phyloP scores from a whole-genome alignment of 2,888 invertebrate species.

The Cybosia mesomella region DNA sequence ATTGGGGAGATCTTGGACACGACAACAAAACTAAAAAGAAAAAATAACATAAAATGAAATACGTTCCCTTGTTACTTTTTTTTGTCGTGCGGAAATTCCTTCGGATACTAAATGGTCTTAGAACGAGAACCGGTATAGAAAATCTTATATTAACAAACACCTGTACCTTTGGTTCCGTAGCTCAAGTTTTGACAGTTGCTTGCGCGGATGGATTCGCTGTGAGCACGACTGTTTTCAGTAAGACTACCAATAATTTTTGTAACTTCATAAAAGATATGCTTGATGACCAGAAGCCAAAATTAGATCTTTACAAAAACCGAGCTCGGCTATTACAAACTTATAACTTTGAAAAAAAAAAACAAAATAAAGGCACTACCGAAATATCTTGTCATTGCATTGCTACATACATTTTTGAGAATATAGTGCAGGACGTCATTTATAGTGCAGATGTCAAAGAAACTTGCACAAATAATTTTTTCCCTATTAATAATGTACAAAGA shows the following conservation, averaged over 20 bases:
- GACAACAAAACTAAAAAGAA: conserved; percentile 8
- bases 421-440: conserved; percentile 17
- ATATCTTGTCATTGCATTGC: conserved; percentile 15
- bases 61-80: conserved; percentile 13
- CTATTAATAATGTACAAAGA: conserved; percentile 9
- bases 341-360: conserved; percentile 14
- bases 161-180: conserved; percentile 12
- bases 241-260: conserved; percentile 16
- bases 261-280: conserved; percentile 18
- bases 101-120: conserved; percentile 15
- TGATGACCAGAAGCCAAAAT: conserved; percentile 16
- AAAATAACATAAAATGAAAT: conserved; percentile 2
- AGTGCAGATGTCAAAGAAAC: conserved; percentile 17
- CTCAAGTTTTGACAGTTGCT: conserved; percentile 19
- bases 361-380: conserved; percentile 14
- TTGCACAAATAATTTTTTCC: conserved; percentile 14
- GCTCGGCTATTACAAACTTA: conserved; percentile 19
- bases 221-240: conserved; percentile 19
- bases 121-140: conserved; percentile 14
- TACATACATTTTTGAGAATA: conserved; percentile 20
- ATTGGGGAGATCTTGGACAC: conserved; percentile 16
- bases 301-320: conserved; percentile 16
- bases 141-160: conserved; percentile 11
- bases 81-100: no score
- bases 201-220: conserved; percentile 19